Base-by-base conservation (phyloP, 2,888 invertebrate species). In the Lampropteryx suffumata region DNA sequence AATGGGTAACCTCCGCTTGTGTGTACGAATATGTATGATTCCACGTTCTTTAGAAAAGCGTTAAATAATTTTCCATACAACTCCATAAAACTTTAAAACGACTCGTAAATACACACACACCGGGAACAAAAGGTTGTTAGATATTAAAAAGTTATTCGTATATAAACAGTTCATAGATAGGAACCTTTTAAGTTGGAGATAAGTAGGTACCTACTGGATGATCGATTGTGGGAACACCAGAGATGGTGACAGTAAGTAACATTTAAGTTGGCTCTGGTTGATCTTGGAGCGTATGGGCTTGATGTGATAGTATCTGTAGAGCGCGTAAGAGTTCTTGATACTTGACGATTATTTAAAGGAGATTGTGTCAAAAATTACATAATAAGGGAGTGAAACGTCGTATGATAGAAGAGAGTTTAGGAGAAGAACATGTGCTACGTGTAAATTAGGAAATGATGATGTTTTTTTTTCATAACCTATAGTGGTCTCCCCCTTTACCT, bases 171-270 rank as follows among this genome's bases (percentile, higher is more conserved):
- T 73, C 55, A 69, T 65, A 84, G 87, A 87, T 88, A 88, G 82
- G n/a, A 74, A 73, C 70, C 84, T 86, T 83, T 88, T 88, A 86
- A 79, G 76, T 77, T 68, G 36, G 45, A 79, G 88, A 88, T 89
- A 88, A 84, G 74, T 69, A n/a, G n/a, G n/a, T n/a, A n/a, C n/a
- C n/a, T n/a, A 55, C 61, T 63, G 71, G 73, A 73, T 90, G 89
- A 90, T 90, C 84, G 89, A 90, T 89, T 79, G 88, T 90, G 89
- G 84, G 89, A 90, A 86, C 71, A 67, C 60, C 55, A 50, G 68
- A 71, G 78, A 72, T 72, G 85, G 81, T 82, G 88, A 88, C 89
- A 88, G 84, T 84, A 83, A 85, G 83, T 82, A 80, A 83, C 81
- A 76, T 84, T 84, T 80, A 82, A 77, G 78, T 76, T 78, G 69